Base-by-base conservation (phyloP, 1,140 invertebrate species). In the Tetramorium parvispinum region DNA sequence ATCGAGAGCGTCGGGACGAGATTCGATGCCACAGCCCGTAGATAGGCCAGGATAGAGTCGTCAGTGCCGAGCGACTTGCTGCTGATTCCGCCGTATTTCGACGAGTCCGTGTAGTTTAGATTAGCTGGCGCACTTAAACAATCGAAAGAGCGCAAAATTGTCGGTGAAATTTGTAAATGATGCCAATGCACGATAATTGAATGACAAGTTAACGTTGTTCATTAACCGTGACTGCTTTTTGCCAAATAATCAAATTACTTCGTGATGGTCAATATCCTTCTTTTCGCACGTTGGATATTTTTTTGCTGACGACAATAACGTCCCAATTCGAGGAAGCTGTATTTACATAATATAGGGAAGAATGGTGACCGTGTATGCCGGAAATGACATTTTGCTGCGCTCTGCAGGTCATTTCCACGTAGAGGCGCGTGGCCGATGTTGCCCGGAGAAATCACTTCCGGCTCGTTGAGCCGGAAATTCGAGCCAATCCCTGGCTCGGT, bases 361-460 rank as follows among this genome's bases (percentile, higher is more conserved):
- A 86, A 51, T 85, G 61, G 87, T 90, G 75, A 92, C 89, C 70
- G 73, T 70, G 63, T 59, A 59, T 61, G 57, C 24, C 85, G 91
- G 91, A 92, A 92, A 92, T 92, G 91, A 92, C 86, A 88, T 90
- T 82, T 83, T 49, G 68, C 88, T 87, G 70, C 78, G 37, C 82
- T 87, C 79, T 87, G 86, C 79, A 87, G 91, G 91, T 92, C 85
- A 92, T 92, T 92, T 92, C 86, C 91, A 92, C 75, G 86, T 65
- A 85, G 71, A 83, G 51, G 61, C 87, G 85, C 85, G 86, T 83
- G 78, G 73, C 86, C 81, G 76, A 87, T 87, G 82, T 85, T 87
- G 87, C 57, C 81, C 82, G 53, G 87, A 87, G 91, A 92, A 92
- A 92, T 92, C 89, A 87, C 91, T 92, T 92, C 86, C 90, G 88